These are phyloP conservation scores for Mythimna pallens DNA, from an alignment of 2,888 invertebrate species.

Conservation along the genomic window DNA sequence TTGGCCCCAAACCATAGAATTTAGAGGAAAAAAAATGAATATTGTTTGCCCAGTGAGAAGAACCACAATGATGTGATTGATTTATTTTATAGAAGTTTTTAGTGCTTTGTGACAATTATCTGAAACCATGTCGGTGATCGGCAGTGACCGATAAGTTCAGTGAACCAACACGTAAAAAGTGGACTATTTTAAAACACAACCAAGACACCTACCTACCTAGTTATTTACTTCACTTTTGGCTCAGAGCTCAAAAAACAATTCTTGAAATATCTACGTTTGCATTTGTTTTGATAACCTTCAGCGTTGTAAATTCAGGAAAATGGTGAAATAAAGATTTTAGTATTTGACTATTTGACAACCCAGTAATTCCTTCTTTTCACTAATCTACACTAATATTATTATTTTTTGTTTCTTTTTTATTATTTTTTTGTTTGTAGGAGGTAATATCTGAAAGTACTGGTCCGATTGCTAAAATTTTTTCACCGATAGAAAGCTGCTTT, in stretches of 20 bases:
- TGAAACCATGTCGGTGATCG: constrained; percentile 71
- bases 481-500: too few species aligned
- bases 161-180: constrained; percentile 75
- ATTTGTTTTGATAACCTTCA: constrained; percentile 46
- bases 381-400: neutral
- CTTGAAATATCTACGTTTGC: constrained; percentile 38
- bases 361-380: constrained; percentile 6
- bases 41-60: constrained; percentile 16
- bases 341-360: constrained; percentile 10
- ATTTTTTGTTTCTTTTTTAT: too few species aligned
- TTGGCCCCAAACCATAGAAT: constrained; percentile 14
- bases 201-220: constrained; percentile 50
- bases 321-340: constrained; percentile 1
- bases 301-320: constrained; percentile 21
- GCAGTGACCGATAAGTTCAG: constrained; percentile 78
- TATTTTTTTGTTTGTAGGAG: too few species aligned
- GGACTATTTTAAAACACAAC: constrained; percentile 69
- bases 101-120: constrained; percentile 66
- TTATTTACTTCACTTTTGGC: constrained; percentile 48
- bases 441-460: too few species aligned
- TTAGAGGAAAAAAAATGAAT: constrained; percentile 15
- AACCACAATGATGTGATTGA: constrained; percentile 3
- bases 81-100: constrained; percentile 6
- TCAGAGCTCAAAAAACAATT: constrained; percentile 49
- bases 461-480: too few species aligned